A percentile compares a stretch with the other conserved stretches of the same genome.
phyloP scores from a whole-genome alignment of 2,888 invertebrate genomes.

The Hyles lineata region DNA sequence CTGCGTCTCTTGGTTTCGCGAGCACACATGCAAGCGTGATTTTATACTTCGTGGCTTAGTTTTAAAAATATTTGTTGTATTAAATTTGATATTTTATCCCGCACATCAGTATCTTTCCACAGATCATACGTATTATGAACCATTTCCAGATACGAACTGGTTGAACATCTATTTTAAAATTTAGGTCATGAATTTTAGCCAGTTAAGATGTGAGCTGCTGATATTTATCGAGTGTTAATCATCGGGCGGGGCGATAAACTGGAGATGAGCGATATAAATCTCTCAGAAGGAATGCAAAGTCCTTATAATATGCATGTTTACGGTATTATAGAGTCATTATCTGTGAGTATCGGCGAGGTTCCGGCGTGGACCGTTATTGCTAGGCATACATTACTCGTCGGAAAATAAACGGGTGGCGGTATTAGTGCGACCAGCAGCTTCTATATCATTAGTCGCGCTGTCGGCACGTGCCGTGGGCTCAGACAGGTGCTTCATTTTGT shows the following conservation, averaged over 20 bases:
- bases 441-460: slow-evolving; percentile 61
- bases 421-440: slow-evolving; percentile 46
- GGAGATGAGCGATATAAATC: background rate
- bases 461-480: slow-evolving; percentile 56
- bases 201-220: background rate
- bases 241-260: background rate
- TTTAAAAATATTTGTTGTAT: slow-evolving; percentile 3
- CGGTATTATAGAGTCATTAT: slow-evolving; percentile 3
- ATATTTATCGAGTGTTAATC: background rate
- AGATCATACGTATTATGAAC: slow-evolving; percentile 22
- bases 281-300: background rate
- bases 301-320: background rate
- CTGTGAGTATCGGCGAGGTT: slow-evolving; percentile 44
- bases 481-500: slow-evolving; percentile 49
- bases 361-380: slow-evolving; percentile 52
- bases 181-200: slow-evolving; percentile 8
- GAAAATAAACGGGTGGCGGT: slow-evolving; percentile 57
- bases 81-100: background rate
- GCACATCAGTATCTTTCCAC: background rate
- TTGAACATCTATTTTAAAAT: slow-evolving; percentile 27
- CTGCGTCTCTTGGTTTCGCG: slow-evolving; percentile 35
- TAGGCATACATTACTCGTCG: slow-evolving; percentile 47
- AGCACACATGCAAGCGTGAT: slow-evolving; percentile 41
- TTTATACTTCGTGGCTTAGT: background rate
- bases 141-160: slow-evolving; percentile 29